These are phyloP conservation scores for Diglossa cyanea DNA, from an alignment of 2,797 vertebrate species.

Conservation along the genomic window DNA sequence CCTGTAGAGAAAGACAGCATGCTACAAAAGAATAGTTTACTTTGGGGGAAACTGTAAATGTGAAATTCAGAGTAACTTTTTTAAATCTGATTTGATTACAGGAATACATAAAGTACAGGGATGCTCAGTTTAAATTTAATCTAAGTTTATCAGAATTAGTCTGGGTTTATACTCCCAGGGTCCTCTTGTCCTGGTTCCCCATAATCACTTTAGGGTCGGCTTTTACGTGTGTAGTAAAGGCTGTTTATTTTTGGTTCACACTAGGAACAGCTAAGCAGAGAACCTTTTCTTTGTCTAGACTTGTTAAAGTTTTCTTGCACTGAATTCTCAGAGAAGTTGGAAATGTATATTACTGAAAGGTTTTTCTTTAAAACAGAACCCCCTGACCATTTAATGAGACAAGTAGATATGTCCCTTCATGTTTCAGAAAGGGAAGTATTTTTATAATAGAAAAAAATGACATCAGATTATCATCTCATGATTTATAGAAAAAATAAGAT, in stretches of 20 bases:
- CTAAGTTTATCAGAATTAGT: not conserved
- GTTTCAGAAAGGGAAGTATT: not conserved
- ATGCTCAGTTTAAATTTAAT: not conserved
- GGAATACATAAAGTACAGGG: not conserved
- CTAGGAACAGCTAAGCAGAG: not conserved
- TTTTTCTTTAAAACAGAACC: not conserved
- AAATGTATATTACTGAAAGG: not conserved
- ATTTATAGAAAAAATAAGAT: not conserved
- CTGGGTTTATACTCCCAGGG: fast-evolving
- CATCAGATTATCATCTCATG: not conserved
- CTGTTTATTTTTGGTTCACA: not conserved
- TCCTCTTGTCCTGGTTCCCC: not conserved
- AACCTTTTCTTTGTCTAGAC: not conserved
- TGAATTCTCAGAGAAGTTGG: not conserved
- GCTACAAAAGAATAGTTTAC: not conserved
- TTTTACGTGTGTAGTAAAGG: not conserved
- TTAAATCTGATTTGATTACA: fast-evolving
- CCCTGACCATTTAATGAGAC: not conserved
- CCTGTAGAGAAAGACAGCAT: not conserved
- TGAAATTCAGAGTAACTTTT: not conserved
- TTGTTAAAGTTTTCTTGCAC: not conserved
- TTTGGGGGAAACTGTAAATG: not conserved
- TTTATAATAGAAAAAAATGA: not conserved
- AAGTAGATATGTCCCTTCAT: not conserved
- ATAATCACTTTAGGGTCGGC: not conserved